Base-by-base conservation (phyloP, 2,888 invertebrate genomes). In the Harpalus rubripes region DNA sequence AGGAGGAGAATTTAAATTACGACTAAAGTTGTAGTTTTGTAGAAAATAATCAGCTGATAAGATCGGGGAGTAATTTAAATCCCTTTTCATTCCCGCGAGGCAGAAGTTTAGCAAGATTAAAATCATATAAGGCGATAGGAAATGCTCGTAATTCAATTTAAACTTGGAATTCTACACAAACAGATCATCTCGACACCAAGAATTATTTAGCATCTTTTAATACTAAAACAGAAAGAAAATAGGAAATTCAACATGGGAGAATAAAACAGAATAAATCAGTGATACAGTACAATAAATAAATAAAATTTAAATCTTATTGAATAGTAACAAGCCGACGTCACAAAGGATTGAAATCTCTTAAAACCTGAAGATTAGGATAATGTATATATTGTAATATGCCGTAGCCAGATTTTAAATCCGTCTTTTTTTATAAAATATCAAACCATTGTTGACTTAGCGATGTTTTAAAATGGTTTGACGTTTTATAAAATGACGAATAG, bases 71-170 rank as follows among this genome's bases (percentile, higher is more conserved):
- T 52, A 52, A 52, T 52, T 10, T 52, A 52, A 52, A 52, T 52
- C 44, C 44, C 44, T 52, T 52, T 52, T 52, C 44, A 52, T 8
- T 12, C 44, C 44, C 44, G 44, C 8, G 44, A 52, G 44, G 44
- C 5, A 52, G 44, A 52, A 52, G 44, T 52, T 52, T 52, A 52
- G 44, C 44, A 10, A 52, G 59, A 61, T 61, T 61, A 18, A 18
- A 61, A 61, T 61, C 16, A 61, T 61, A 16, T 61, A 18, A 18
- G 59, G 18, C 16, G 15, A 18, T 61, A 61, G 16, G 59, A 61
- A 61, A 22, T 61, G 8, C 59, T 61, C 10, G 18, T 61, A 61
- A 61, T 61, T 61, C 15, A 61, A 61, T 61, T 61, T 61, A 16
- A 61, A 52, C 44, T 52, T 52, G 44, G 44, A 52, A 52, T 52